Evolutionary conservation across 2,797 vertebrate species (phyloP).

Genomic region (Eutrigla gurnardus): DNA sequence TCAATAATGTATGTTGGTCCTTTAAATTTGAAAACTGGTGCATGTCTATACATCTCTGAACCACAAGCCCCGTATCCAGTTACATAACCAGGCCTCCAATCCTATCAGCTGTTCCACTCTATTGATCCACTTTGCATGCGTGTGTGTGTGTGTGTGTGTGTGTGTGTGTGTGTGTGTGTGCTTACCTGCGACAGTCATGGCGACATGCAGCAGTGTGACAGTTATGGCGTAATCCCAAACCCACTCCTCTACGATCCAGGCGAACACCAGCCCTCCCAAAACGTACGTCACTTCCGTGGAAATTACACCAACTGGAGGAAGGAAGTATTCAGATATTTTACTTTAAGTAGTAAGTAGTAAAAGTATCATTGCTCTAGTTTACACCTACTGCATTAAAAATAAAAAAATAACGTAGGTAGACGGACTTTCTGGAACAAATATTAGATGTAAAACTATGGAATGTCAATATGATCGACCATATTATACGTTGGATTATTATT

Average conservation of each 20-base stretch:
- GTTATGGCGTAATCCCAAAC: slow-evolving; percentile 94
- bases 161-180: slow-evolving; percentile 22
- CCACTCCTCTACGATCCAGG: slow-evolving; percentile 92
- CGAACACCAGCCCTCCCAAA: slow-evolving; percentile 88
- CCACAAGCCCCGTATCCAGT: slow-evolving; percentile 24
- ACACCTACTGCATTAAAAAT: background rate
- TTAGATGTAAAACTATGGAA: background rate
- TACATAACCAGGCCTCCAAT: slow-evolving; percentile 60
- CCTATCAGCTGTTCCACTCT: slow-evolving; percentile 55
- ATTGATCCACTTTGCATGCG: slow-evolving; percentile 55
- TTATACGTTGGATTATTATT: slow-evolving; percentile 9
- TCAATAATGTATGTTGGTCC: background rate
- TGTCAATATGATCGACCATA: background rate
- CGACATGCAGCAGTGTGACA: slow-evolving; percentile 89
- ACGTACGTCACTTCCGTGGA: slow-evolving; percentile 90
- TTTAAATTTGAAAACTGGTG: background rate
- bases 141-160: slow-evolving; percentile 12
- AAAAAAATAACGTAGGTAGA: too few relatives aligned
- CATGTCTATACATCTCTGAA: slow-evolving; percentile 1
- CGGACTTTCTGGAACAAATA: too few relatives aligned
- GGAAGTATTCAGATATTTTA: slow-evolving; percentile 7
- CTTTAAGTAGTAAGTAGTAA: background rate
- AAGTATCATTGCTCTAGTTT: background rate
- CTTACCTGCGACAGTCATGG: slow-evolving; percentile 86
- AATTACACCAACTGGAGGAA: slow-evolving; percentile 86